These are phyloP conservation scores for Tyria jacobaeae DNA, from an alignment of 2,888 invertebrate genomes.

Conservation along the genomic window DNA sequence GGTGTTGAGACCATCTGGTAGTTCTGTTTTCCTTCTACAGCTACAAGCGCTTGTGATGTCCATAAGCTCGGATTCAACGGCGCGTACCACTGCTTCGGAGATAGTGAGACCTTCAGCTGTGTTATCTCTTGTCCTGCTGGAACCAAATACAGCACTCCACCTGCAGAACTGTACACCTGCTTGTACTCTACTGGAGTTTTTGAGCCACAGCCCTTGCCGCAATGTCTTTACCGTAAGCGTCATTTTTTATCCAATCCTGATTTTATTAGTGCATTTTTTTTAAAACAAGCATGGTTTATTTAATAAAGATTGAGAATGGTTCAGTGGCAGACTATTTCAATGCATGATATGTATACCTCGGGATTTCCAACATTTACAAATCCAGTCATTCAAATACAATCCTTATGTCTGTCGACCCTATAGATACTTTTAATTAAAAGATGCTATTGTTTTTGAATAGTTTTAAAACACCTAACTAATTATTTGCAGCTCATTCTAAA, in stretches of 20 bases:
- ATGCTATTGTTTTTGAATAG: too few species aligned
- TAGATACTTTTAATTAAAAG: too few species aligned
- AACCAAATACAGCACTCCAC: conserved; percentile 86
- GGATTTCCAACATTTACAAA: too few species aligned
- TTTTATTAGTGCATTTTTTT: too few species aligned
- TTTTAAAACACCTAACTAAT: too few species aligned
- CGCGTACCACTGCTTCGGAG: conserved; percentile 90
- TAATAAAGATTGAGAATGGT: too few species aligned
- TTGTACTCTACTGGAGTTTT: conserved; percentile 89
- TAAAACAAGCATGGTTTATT: too few species aligned
- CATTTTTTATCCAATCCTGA: neutral
- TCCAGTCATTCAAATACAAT: too few species aligned
- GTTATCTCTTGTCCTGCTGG: conserved; percentile 89
- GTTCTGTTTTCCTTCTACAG: conserved; percentile 64
- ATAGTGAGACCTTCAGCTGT: conserved; percentile 88
- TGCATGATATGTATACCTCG: neutral
- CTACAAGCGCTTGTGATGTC: conserved; percentile 86
- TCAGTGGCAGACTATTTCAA: neutral
- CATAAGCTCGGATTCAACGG: conserved; percentile 91
- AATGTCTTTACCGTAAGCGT: conserved; percentile 88
- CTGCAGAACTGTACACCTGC: conserved; percentile 89
- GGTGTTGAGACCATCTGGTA: too few species aligned
- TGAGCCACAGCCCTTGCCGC: conserved; percentile 90
- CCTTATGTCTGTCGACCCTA: too few species aligned
- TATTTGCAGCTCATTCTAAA: too few species aligned